A percentile compares a stretch with the other conserved stretches of the same genome.
Evolutionary conservation across 2,113 vertebrate species (phyloP).

Genomic region (Micronycteris hirsuta): DNA sequence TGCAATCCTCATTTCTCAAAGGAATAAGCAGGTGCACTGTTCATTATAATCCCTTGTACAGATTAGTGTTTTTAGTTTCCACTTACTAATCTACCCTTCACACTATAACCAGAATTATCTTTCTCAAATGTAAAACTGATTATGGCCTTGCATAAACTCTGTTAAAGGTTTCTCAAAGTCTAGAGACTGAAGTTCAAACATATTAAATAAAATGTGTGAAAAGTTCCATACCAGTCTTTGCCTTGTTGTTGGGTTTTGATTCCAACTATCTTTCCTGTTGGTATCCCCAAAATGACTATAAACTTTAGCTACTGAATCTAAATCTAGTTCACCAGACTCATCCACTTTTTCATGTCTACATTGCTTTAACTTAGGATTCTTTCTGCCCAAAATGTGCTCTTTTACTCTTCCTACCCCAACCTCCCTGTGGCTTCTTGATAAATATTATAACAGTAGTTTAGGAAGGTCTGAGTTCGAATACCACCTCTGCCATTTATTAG

Average conservation of each 20-base stretch:
- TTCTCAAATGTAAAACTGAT: not conserved
- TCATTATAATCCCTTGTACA: not conserved
- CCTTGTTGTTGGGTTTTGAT: not conserved
- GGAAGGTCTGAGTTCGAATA: not conserved
- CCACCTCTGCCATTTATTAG: not conserved
- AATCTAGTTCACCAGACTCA: not conserved
- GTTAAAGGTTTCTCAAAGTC: not conserved
- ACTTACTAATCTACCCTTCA: not conserved
- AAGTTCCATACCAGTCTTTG: not conserved
- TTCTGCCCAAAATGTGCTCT: not conserved
- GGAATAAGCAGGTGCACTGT: not conserved
- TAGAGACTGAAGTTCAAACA: not conserved
- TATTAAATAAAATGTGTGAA: not conserved
- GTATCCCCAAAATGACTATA: not conserved
- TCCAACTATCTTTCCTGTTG: not conserved
- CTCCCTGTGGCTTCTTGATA: not conserved
- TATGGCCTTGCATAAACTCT: not conserved
- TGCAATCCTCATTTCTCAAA: not conserved
- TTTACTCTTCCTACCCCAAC: not conserved
- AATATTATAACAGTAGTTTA: not conserved
- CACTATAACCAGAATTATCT: not conserved
- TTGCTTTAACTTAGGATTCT: not conserved
- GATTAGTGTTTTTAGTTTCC: not conserved
- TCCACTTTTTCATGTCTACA: not conserved
- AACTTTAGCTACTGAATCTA: not conserved